Conservation (phyloP, 2,888 invertebrate genomes). For the Sacculina carcini region DNA sequence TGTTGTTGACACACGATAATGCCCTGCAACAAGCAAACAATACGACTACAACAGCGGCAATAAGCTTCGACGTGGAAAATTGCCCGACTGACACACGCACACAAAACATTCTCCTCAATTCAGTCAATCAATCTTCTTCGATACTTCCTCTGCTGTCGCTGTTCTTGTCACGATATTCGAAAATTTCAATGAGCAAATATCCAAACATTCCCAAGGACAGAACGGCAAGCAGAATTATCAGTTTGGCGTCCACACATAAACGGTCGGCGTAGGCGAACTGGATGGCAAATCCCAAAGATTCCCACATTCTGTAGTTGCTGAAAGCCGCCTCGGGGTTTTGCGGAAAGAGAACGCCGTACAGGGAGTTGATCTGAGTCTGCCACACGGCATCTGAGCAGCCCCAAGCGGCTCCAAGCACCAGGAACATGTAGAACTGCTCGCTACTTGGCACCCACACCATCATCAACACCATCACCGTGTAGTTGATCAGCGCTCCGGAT, state of each 20-base stretch:
- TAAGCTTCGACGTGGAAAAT: no score
- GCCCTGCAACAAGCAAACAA: no score
- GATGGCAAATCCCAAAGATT: constrained; percentile 63
- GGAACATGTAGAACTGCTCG: constrained; percentile 50
- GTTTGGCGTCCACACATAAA: constrained; percentile 41
- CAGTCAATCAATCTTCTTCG: no score
- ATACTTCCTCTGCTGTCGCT: no score
- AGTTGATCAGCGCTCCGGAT: constrained; percentile 41
- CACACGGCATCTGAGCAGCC: constrained; percentile 86
- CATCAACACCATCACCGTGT: constrained; percentile 47
- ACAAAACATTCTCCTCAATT: no score
- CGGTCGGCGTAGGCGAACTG: constrained; percentile 54
- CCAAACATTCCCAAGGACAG: constrained; percentile 44
- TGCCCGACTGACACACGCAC: no score
- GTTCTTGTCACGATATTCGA: no score
- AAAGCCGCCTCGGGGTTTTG: constrained; percentile 66
- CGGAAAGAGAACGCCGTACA: constrained; percentile 61
- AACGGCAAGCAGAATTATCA: constrained; percentile 37
- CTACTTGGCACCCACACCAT: constrained; percentile 68
- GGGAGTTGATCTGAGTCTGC: constrained; percentile 84
- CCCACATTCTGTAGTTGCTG: constrained; percentile 77
- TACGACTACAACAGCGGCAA: no score
- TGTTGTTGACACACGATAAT: no score
- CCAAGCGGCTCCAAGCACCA: constrained; percentile 70
- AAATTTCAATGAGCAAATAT: constrained; percentile 35